Conservation (phyloP, 2,113 vertebrate genomes). For the Ophthalmolycus amberensis region DNA sequence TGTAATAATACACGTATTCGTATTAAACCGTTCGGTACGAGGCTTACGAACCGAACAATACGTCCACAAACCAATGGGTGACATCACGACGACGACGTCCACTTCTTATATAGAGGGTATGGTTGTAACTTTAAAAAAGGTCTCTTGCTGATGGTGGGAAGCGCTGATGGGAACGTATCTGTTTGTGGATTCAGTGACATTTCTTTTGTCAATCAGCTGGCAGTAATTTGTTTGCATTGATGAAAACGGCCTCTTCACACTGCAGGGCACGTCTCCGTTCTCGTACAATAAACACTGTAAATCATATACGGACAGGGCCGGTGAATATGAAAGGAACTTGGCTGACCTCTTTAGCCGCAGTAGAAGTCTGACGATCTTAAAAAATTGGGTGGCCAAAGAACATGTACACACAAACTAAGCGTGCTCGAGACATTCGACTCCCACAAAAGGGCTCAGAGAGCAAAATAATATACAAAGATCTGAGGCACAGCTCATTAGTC, state of each 20-base stretch:
- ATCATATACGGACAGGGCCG: slow-evolving; percentile 36
- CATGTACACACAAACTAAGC: slow-evolving; percentile 5
- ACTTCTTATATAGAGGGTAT: background rate
- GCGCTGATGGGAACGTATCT: background rate
- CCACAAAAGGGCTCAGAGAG: background rate
- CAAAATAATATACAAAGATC: slow-evolving; percentile 36
- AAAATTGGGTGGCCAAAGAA: slow-evolving; percentile 38
- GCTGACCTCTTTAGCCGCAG: slow-evolving; percentile 14
- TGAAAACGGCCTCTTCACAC: slow-evolving; percentile 45
- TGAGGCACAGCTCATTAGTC: slow-evolving; percentile 55
- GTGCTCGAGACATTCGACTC: slow-evolving; percentile 21
- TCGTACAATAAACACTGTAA: slow-evolving; percentile 47
- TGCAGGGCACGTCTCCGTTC: slow-evolving; percentile 11
- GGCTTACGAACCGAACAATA: too few species aligned
- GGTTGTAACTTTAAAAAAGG: background rate
- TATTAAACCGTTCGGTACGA: too few species aligned
- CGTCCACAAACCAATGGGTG: background rate
- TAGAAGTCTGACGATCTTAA: slow-evolving; percentile 4
- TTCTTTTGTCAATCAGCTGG: slow-evolving; percentile 18
- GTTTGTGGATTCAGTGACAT: slow-evolving; percentile 47
- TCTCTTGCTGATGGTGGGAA: slow-evolving; percentile 37
- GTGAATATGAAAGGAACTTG: slow-evolving; percentile 47
- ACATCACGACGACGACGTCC: too few species aligned
- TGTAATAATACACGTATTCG: too few species aligned
- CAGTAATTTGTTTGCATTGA: slow-evolving; percentile 44